Evolutionary conservation across 2,888 invertebrate genomes (phyloP).

Genomic region (Neocrepidodera transversa): DNA sequence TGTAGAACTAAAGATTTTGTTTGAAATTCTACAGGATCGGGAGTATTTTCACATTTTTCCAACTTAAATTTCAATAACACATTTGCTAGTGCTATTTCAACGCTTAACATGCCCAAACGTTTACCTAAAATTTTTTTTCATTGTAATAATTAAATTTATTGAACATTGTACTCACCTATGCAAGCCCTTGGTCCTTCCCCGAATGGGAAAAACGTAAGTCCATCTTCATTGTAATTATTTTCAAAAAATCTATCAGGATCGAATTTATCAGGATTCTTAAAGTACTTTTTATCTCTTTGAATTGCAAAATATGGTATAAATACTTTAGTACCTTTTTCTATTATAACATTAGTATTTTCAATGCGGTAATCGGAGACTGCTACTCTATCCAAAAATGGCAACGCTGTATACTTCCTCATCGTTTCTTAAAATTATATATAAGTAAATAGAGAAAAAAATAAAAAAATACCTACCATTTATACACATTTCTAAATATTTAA

Average conservation of each 20-base stretch:
- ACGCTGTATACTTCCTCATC: conserved; percentile 27
- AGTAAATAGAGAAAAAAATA: too few relatives aligned
- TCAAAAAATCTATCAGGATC: conserved; percentile 47
- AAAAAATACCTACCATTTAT: conserved; percentile 47
- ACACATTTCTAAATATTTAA: conserved; percentile 50
- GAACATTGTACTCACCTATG: conserved; percentile 31
- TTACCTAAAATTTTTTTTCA: conserved; percentile 43
- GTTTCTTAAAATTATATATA: conserved; percentile 41
- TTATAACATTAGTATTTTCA: conserved; percentile 44
- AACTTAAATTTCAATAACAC: conserved; percentile 41
- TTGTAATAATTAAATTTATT: too few relatives aligned
- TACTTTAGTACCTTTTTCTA: conserved; percentile 41
- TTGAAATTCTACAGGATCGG: conserved; percentile 40
- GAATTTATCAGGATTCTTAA: conserved; percentile 39
- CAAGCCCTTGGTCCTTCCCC: conserved; percentile 40
- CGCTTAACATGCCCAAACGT: conserved; percentile 37
- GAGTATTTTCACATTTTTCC: conserved; percentile 38
- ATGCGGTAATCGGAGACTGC: conserved; percentile 49
- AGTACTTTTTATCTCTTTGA: conserved; percentile 26
- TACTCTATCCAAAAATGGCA: conserved; percentile 32
- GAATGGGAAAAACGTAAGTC: conserved; percentile 47
- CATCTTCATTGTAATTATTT: conserved; percentile 33
- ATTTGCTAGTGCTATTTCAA: not conserved
- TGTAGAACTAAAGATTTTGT: conserved; percentile 38
- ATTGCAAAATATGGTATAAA: conserved; percentile 24